These are phyloP conservation scores for Latrodectus hesperus DNA, from an alignment of 2,888 invertebrate genomes.

Conservation along the genomic window DNA sequence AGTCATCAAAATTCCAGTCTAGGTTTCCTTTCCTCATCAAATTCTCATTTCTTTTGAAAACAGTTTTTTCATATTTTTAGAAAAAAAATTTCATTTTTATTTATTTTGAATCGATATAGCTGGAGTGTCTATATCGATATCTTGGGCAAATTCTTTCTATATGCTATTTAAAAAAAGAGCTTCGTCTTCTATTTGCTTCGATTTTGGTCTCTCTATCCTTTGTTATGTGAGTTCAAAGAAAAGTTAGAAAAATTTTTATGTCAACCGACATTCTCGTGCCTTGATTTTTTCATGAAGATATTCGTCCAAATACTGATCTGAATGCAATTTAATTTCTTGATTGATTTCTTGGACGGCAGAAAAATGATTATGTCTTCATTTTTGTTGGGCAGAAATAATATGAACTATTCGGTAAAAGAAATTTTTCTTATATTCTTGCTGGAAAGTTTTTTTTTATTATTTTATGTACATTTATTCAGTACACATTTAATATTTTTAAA, in stretches of 20 bases:
- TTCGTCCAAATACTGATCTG: no score
- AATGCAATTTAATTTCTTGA: no score
- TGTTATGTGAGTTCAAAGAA: conserved; percentile 6
- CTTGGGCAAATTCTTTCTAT: conserved; percentile 19
- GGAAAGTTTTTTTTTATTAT: no score
- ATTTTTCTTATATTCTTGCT: no score
- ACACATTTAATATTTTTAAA: no score
- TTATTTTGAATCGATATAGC: conserved; percentile 19
- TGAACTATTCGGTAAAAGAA: no score
- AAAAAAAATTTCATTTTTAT: neutral
- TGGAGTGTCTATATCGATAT: conserved; percentile 20
- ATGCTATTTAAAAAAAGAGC: conserved; percentile 3
- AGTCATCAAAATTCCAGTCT: conserved; percentile 38
- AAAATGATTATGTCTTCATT: no score
- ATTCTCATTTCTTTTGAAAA: conserved; percentile 38
- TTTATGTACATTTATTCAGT: no score
- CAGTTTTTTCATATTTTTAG: neutral
- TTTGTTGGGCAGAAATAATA: no score
- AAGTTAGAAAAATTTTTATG: conserved; percentile 11
- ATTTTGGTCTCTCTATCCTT: neutral
- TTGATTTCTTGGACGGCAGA: no score
- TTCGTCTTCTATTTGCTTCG: neutral
- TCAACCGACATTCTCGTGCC: neutral
- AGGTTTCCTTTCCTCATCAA: conserved; percentile 32
- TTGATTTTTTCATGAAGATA: no score